Conservation (phyloP, 2,113 vertebrate genomes). For the Bos indicus region DNA sequence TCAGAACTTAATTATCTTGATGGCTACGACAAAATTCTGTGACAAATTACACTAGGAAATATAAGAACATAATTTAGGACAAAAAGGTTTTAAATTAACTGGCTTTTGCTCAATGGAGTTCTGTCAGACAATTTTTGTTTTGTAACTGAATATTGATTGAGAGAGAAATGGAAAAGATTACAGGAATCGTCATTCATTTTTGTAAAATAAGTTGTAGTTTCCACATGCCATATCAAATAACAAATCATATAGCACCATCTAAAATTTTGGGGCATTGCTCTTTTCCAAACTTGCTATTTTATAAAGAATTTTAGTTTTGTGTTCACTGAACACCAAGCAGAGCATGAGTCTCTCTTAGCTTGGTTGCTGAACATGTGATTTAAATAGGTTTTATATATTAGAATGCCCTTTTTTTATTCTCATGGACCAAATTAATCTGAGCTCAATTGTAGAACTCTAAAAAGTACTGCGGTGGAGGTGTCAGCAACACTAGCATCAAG, state of each 20-base stretch:
- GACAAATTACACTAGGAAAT: slow-evolving; percentile 57
- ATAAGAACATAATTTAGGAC: slow-evolving; percentile 45
- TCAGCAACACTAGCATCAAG: not conserved
- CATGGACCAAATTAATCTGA: not conserved
- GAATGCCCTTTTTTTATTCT: not conserved
- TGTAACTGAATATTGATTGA: slow-evolving; percentile 32
- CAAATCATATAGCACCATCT: not conserved
- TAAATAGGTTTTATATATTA: not conserved
- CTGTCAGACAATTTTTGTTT: not conserved
- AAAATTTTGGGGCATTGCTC: not conserved
- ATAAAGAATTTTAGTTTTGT: not conserved
- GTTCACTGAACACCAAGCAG: not conserved
- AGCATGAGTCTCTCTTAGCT: not conserved
- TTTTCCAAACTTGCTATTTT: not conserved
- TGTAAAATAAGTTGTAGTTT: not conserved
- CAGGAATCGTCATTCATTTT: not conserved
- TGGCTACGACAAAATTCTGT: slow-evolving; percentile 51
- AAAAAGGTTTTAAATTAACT: slow-evolving; percentile 46
- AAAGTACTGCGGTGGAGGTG: not conserved
- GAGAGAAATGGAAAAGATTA: slow-evolving; percentile 23
- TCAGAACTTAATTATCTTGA: slow-evolving; percentile 68
- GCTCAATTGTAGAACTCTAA: not conserved
- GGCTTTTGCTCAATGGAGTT: slow-evolving; percentile 18
- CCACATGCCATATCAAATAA: not conserved
- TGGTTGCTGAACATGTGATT: not conserved